Evolutionary conservation across 2,888 invertebrate genomes (phyloP).

Genomic region (Drosophila suboccidentalis): DNA sequence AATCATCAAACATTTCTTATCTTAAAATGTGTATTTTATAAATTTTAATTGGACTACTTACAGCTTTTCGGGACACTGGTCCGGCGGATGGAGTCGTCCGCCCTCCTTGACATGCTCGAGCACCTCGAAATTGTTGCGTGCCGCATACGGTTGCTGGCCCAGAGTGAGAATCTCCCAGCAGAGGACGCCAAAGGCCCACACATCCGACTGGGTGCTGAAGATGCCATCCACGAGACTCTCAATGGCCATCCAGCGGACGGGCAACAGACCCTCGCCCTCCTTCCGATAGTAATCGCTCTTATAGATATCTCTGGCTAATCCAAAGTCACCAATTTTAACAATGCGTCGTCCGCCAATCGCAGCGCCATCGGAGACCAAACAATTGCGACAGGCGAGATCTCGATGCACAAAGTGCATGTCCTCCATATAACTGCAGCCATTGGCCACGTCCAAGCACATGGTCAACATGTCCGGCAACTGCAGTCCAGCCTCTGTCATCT

Average conservation of each 20-base stretch:
- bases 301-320: conserved; percentile 97
- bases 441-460: conserved; percentile 98
- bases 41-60: conserved; percentile 84
- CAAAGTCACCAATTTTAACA: conserved; percentile 97
- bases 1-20: no score
- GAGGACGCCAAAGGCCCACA: conserved; percentile 97
- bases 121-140: conserved; percentile 96
- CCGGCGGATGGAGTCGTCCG: conserved; percentile 92
- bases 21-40: no score
- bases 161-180: conserved; percentile 99
- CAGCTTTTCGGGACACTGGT: conserved; percentile 93
- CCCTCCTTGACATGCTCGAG: conserved; percentile 95
- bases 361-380: conserved; percentile 91
- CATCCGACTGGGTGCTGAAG: conserved; percentile 98
- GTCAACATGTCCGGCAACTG: conserved; percentile 93
- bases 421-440: conserved; percentile 97
- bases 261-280: conserved; percentile 95
- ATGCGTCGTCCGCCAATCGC: conserved; percentile 84
- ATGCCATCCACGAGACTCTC: conserved; percentile 98
- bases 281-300: conserved; percentile 99
- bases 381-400: conserved; percentile 98
- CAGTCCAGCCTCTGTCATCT: conserved; percentile 88
- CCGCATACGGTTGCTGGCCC: conserved; percentile 98
- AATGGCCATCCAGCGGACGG: conserved; percentile 99
- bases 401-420: conserved; percentile 99